Base-by-base conservation (phyloP, 1,140 invertebrate species). In the Conus betulinus region DNA sequence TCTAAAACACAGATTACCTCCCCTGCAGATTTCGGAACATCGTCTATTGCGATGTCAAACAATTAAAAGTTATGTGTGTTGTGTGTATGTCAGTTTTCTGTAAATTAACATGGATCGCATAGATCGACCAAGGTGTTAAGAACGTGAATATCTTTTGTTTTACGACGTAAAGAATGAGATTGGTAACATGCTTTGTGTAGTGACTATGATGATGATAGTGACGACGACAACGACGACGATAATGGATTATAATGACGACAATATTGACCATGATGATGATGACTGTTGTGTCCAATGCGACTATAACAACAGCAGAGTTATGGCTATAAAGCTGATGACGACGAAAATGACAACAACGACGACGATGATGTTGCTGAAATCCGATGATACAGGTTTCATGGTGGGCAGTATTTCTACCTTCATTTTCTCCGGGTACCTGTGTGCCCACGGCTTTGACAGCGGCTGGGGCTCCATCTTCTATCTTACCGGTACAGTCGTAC, bases 401-500 rank as follows among this genome's bases (percentile, higher is more conserved):
- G 4, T 91, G 17, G 92, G 92, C 53, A 90, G 83, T 20, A 90
- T 94, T 5, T 57, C 92, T 5, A 91, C 93, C 13, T 92, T 93
- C 51, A 87, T 89, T 17, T 83, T 93, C 74, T 93, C 93, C 17
- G 93, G 92, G 57, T 53, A 93, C 53, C 90, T 94, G 39, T 94
- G 93, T 90, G 91, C 63, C 27, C 74, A 92, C 81, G 92, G 92
- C 51, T 93, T 93, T 90, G 93, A 92, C 79, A 91, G 91, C 83
- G n/a, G n/a, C n/a, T n/a, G n/a, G n/a, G n/a, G n/a, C n/a, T n/a
- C n/a, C n/a, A n/a, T n/a, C n/a, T n/a, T n/a, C n/a, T n/a, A n/a
- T n/a, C n/a, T n/a, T n/a, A n/a, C n/a, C n/a, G n/a, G n/a, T n/a
- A n/a, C n/a, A 92, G 92, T n/a, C n/a, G n/a, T n/a, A n/a, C 23